phyloP scores from a whole-genome alignment of 2,888 invertebrate genomes.

The Drosophila tanythrix region DNA sequence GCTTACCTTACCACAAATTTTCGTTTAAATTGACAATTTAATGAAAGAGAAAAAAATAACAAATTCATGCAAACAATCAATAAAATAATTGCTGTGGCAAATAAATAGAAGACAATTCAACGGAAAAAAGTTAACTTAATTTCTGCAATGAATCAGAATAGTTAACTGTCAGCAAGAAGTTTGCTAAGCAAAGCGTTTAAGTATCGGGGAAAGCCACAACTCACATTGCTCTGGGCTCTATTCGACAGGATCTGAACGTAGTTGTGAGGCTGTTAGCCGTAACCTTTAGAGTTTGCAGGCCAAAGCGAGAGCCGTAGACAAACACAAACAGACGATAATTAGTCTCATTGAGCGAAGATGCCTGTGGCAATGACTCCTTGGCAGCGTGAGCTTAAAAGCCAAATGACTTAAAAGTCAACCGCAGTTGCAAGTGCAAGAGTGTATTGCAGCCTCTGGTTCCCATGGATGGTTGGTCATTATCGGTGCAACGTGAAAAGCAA shows the following conservation, averaged over 20 bases:
- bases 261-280: conserved; percentile 32
- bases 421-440: conserved; percentile 12
- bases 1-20: conserved; percentile 32
- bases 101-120: conserved; percentile 12
- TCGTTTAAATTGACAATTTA: conserved; percentile 36
- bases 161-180: not conserved
- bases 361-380: conserved; percentile 33
- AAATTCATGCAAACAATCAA: conserved; percentile 31
- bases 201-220: not conserved
- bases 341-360: conserved; percentile 52
- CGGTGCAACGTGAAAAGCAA: conserved; percentile 17
- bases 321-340: conserved; percentile 51
- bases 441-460: conserved; percentile 5
- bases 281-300: conserved; percentile 9
- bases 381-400: conserved; percentile 22
- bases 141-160: conserved; percentile 8
- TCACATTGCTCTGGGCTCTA: not conserved
- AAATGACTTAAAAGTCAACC: conserved; percentile 26
- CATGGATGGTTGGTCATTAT: conserved; percentile 4
- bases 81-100: conserved; percentile 19
- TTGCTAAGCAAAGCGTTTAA: not conserved
- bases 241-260: conserved; percentile 17
- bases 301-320: conserved; percentile 9
- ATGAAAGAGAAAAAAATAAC: not conserved
- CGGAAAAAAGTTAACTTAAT: conserved; percentile 17